These are phyloP conservation scores for Pristionchus fissidentatus DNA, from an alignment of 2,888 invertebrate species.

Conservation along the genomic window DNA sequence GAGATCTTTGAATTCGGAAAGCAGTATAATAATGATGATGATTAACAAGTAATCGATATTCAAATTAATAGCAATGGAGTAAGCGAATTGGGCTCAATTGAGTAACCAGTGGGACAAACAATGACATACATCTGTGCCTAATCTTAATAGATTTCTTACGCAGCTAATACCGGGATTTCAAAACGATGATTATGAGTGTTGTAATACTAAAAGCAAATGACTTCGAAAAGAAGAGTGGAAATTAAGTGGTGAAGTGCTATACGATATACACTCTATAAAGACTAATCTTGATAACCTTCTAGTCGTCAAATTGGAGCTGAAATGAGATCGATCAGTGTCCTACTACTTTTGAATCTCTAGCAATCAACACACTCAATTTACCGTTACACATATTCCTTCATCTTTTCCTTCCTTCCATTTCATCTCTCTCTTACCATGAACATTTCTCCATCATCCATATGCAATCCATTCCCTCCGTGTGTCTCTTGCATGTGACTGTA, in stretches of 20 bases:
- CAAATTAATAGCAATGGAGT: conserved; percentile 7
- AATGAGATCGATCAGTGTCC: neutral
- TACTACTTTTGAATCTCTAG: neutral
- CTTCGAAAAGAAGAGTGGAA: neutral
- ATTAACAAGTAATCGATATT: neutral
- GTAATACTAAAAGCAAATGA: neutral
- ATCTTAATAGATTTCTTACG: too few species aligned
- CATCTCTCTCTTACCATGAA: conserved; percentile 4
- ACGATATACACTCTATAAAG: neutral
- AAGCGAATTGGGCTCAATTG: conserved; percentile 7
- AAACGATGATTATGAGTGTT: neutral
- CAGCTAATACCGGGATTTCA: neutral
- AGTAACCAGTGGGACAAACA: conserved; percentile 15
- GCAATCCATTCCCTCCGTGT: conserved; percentile 30
- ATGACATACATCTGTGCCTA: conserved; percentile 5
- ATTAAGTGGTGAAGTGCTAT: neutral
- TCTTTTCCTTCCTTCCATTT: neutral
- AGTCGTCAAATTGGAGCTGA: conserved; percentile 32
- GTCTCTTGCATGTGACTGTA: conserved; percentile 33
- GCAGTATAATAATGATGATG: neutral
- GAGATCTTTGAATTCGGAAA: neutral
- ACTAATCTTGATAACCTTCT: conserved; percentile 1
- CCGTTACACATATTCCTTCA: neutral
- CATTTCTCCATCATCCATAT: conserved; percentile 31
- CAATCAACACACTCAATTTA: neutral